phyloP scores from a whole-genome alignment of 1,140 invertebrate species.

The Harpegnathos saltator region DNA sequence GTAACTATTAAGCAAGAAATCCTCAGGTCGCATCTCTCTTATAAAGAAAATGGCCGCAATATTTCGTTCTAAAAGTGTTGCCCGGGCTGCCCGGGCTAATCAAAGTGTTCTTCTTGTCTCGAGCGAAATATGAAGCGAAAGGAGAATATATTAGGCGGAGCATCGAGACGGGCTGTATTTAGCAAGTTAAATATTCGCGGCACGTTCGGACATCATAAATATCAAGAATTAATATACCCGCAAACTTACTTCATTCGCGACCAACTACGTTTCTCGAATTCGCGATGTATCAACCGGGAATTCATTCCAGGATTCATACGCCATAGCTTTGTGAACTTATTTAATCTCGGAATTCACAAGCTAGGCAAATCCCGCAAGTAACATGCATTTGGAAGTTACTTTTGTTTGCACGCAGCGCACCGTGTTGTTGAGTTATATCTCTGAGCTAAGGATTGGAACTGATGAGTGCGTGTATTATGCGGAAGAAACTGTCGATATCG shows the following conservation, averaged over 20 bases:
- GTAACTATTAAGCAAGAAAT: neutral
- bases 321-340: slow-evolving; percentile 9
- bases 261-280: neutral
- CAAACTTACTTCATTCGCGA: neutral
- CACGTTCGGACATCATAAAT: neutral
- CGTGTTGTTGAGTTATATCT: no score
- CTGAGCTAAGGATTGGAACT: no score
- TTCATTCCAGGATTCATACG: slow-evolving; percentile 13
- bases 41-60: neutral
- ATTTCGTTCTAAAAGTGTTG: neutral
- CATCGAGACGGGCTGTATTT: neutral
- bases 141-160: no score
- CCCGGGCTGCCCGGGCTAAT: neutral
- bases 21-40: neutral
- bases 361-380: neutral
- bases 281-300: neutral
- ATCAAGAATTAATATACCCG: slow-evolving; percentile 45
- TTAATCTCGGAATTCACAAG: neutral
- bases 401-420: no score
- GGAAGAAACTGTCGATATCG: no score
- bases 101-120: slow-evolving; percentile 1
- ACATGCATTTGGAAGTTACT: neutral
- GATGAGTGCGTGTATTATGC: no score
- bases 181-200: slow-evolving; percentile 8
- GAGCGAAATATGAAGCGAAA: neutral